Evolutionary conservation across 2,888 invertebrate species (phyloP), one percentile per base, ranked within the genome.

Genomic region (Coenonympha glycerion): DNA sequence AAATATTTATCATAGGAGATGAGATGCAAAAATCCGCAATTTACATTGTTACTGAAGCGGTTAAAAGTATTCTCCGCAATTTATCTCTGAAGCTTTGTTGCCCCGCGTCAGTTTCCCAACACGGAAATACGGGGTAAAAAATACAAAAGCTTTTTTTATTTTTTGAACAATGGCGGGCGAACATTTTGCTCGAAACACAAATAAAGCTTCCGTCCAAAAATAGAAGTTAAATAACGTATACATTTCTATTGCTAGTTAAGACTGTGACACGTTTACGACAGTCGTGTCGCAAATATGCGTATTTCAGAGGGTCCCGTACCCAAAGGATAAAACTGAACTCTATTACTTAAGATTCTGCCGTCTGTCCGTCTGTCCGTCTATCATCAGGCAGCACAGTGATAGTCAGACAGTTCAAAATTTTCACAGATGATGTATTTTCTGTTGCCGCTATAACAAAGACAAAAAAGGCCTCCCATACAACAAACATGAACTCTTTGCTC

Each of bases 31-130:
- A 33, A 15, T 19, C 8, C 31, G 33, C 19, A 19, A 19, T 19
- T 8, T 19, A 37, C 13, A 37, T 28, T 47, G 36, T 36, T 42
- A 36, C 37, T 28, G 11, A 22, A 47, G 37, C 37, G 15, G 15
- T 5, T 26, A 28, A 46, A 37, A 37, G 15, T 16, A 24, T 47
- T 37, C 36, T 28, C 8, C 13, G 24, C 9, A 37, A 37, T 47
- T 47, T 37, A 47, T 33, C 19, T 11, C 26, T 3, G 21, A 28
- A 47, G 37, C 44, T 22, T 44, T 44, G 31, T 44, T 44, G 22
- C 31, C 22, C 9, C 11, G 31, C 22, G 44, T 44, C 44, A 30
- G 44, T 44, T 44, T 44, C 30, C 31, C 31, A 19, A 15, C 16
- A 13, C 44, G 44, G 31, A 42, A 31, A 42, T 31, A 31, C 13